phyloP scores from a whole-genome alignment of 1,140 invertebrate species.

The Parasteatoda tepidariorum region DNA sequence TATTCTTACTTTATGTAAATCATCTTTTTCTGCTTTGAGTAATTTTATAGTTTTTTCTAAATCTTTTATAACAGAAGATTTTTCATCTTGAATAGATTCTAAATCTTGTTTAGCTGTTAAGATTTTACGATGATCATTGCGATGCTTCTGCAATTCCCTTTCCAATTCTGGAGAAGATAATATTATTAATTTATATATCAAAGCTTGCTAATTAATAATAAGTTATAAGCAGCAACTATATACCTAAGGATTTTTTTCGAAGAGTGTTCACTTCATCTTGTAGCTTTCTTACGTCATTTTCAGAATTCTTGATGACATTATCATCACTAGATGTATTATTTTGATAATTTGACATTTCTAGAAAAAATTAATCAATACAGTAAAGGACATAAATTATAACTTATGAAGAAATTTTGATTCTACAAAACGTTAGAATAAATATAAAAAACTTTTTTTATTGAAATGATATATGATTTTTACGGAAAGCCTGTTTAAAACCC shows the following conservation, averaged over 20 bases:
- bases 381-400: too few relatives aligned
- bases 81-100: conserved; percentile 65
- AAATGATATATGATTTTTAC: too few relatives aligned
- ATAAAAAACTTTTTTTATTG: too few relatives aligned
- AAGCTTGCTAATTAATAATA: neutral
- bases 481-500: too few relatives aligned
- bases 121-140: conserved; percentile 68
- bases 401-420: too few relatives aligned
- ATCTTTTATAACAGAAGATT: conserved; percentile 70
- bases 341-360: conserved; percentile 51
- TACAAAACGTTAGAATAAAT: neutral
- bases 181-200: neutral
- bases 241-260: conserved; percentile 75
- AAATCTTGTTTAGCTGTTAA: conserved; percentile 62
- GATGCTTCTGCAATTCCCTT: conserved; percentile 78
- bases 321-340: conserved; percentile 20
- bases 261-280: conserved; percentile 86
- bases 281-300: conserved; percentile 72
- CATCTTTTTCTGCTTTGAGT: conserved; percentile 69
- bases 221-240: neutral
- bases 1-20: conserved; percentile 75
- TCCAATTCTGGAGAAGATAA: conserved; percentile 75
- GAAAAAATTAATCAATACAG: too few relatives aligned
- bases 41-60: conserved; percentile 79
- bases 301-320: conserved; percentile 27